Percentiles rank a stretch among this genome's conserved stretches.
Conservation (phyloP, 2,797 vertebrate species). For the Platalea minor region DNA sequence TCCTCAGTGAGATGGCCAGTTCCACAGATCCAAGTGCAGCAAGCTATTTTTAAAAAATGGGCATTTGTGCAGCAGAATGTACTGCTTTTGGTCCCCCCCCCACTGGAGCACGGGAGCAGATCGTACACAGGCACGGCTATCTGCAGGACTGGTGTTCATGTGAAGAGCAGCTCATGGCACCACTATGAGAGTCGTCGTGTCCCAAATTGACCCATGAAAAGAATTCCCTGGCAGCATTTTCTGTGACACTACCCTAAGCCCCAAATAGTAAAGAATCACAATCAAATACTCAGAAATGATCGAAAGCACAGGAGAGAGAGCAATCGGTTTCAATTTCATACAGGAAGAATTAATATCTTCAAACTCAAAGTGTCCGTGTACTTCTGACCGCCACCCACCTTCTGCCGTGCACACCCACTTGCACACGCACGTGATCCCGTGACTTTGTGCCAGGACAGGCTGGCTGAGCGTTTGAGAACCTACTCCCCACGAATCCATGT, state of each 20-base stretch:
- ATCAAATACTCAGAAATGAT: not conserved
- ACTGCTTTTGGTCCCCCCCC: not conserved
- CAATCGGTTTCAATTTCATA: not conserved
- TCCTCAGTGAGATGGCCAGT: not conserved
- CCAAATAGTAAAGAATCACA: not conserved
- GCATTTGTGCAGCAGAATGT: not conserved
- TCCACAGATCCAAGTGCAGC: not conserved
- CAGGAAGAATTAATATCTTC: not conserved
- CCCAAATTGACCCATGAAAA: not conserved
- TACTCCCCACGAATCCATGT: accelerated
- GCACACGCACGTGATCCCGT: accelerated
- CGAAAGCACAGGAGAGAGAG: not conserved
- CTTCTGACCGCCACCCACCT: not conserved
- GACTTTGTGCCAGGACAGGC: not conserved
- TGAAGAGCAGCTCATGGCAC: not conserved
- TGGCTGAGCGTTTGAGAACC: not conserved
- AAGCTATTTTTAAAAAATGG: not conserved
- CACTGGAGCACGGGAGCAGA: not conserved
- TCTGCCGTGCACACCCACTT: not conserved
- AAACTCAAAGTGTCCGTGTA: not conserved
- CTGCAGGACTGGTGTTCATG: accelerated
- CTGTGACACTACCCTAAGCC: not conserved
- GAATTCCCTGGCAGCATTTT: not conserved
- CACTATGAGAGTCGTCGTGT: not conserved
- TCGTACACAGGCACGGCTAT: not conserved